Evolutionary conservation across 2,113 vertebrate genomes (phyloP), one percentile per base, ranked within the genome.

Genomic region (Eublepharis macularius): DNA sequence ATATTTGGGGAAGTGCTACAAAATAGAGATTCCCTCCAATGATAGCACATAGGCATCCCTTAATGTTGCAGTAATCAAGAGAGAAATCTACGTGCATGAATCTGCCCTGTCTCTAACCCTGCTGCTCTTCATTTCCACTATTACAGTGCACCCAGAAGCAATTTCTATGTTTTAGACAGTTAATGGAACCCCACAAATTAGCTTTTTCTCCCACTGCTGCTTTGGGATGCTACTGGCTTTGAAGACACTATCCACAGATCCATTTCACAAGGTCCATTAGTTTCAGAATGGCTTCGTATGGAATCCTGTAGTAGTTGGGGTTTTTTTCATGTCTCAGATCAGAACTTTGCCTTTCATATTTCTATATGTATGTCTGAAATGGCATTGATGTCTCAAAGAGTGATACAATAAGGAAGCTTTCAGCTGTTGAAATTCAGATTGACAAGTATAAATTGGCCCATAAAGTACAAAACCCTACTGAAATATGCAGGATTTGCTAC

Each of bases 251-350:
- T 14, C 47, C 85, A 68, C 34, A 69, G 29, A 72, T 76, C 29
- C 4, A 74, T 86, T 93, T 84, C 57, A 24, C 70, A 81, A 75
- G 32, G 54, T 77, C 66, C 13, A 51, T 68, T 4, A 88, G 76
- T 84, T 45, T 21, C 24, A 79, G n/a, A 87, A 26, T 0, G 0
- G 13, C 1, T 24, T 47, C 80, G 81, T 81, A 24, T 29, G 68
- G 85, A 89, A 84, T 19, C 24, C 39, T 34, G 12, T 9, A 89
- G 73, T 47, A 63, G 34, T 16, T 87, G 87, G 60, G 66, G 36
- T 13, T 90, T 14, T 84, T 43, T 39, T 26, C n/a, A 87, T 63
- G 12, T 1, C 34, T 81, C 76, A 66, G 57, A 76, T 82, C 41
- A 54, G 74, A 54, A 17, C 57, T 39, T 24, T 60, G 65, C 66